Evolutionary conservation across 64 coral and sea anemone species (phyloP), one percentile per base, ranked within the genome.

Genomic region (Dendrophyllia cribrosa): DNA sequence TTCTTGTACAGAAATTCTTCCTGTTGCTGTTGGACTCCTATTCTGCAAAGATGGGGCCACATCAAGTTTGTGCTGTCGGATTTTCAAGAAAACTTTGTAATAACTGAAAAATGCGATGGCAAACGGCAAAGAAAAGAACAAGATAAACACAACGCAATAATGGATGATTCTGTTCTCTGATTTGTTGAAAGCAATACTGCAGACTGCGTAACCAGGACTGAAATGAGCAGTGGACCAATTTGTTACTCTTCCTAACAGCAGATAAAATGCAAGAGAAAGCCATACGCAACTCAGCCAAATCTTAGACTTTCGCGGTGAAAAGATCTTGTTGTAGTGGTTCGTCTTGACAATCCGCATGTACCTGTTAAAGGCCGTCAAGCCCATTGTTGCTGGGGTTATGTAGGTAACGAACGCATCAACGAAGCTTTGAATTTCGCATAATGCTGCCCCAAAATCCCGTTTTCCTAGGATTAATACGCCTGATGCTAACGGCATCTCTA

Each of bases 391-490:
- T 26, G 85, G 85, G 26, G 48, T 72, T 16, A 73, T 66, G n/a
- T 70, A 48, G 5, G 70, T 87, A 7, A 73, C 68, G 24, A 72
- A 87, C 2, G 48, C 48, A 16, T 74, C 70, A 59, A 93, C 86
- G 21, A 93, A 93, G 13, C 76, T 86, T 16, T 88, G 85, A 59
- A 70, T 49, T 66, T 65, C 70, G 74, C 92, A 93, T 26, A 85
- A 85, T 14, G 43, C 43, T 9, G 69, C 59, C 10, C 86, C 56
- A 11, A 79, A 86, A 24, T 82, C 52, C 92, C 76, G 82, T 34
- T 66, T 55, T 25, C 85, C 92, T 3, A 19, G 43, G 19, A 83
- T 83, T 17, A 83, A 66, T 0, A 65, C 43, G 17, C 6, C 59
- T 17, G 79, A 64, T 8, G 79, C 60, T 11, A 64, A 19, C 0